Conservation (phyloP, 2,888 invertebrate species). For the Pyrochroa serraticornis region DNA sequence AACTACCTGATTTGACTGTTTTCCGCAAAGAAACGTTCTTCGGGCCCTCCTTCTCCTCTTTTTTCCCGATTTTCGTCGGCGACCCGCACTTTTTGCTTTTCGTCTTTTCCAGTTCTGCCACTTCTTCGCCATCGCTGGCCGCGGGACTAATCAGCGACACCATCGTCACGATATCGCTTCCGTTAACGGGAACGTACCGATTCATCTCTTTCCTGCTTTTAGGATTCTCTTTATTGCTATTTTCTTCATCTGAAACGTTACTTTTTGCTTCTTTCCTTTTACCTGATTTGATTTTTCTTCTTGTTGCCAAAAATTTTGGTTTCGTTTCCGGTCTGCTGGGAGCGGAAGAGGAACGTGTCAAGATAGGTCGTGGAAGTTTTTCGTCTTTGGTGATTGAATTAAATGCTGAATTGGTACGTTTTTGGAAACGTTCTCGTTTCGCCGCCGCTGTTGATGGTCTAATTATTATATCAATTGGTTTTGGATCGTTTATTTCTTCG, state of each 20-base stretch:
- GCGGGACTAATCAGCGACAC: constrained; percentile 71
- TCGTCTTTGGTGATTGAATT: constrained; percentile 41
- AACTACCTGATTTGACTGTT: constrained; percentile 55
- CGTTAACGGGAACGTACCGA: constrained; percentile 42
- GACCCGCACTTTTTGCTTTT: constrained; percentile 25
- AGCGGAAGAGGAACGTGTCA: constrained; percentile 48
- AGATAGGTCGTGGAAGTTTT: constrained; percentile 43
- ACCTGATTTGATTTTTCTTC: constrained; percentile 46
- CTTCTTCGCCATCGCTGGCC: constrained; percentile 68
- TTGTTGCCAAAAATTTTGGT: constrained; percentile 48
- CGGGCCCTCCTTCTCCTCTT: constrained; percentile 35
- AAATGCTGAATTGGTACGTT: constrained; percentile 54
- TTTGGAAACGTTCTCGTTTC: constrained; percentile 53
- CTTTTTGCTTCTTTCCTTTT: constrained; percentile 27
- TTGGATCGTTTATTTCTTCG: constrained; percentile 19
- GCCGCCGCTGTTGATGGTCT: constrained; percentile 50
- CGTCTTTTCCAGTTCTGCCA: constrained; percentile 52
- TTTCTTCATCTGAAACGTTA: constrained; percentile 26
- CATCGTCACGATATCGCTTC: constrained; percentile 66
- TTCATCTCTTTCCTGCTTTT: constrained; percentile 38
- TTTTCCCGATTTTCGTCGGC: constrained; percentile 21
- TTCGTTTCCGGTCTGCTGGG: constrained; percentile 44
- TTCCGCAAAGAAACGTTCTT: constrained; percentile 51
- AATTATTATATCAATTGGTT: constrained; percentile 45
- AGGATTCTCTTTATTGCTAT: constrained; percentile 32